Evolutionary conservation across 2,888 invertebrate species (phyloP).

Genomic region (Netelia melanura): DNA sequence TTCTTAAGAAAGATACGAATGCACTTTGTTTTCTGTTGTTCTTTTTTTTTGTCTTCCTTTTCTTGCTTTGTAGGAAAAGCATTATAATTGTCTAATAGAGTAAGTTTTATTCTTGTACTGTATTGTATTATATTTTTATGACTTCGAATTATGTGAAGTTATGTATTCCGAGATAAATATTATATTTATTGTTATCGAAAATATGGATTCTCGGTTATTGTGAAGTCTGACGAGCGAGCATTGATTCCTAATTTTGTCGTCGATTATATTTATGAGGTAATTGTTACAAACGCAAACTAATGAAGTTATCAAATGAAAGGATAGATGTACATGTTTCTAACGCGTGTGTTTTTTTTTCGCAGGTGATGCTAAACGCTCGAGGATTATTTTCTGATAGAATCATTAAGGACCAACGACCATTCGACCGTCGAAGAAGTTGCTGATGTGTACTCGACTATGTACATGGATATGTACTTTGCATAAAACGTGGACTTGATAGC

Average conservation of each 20-base stretch:
- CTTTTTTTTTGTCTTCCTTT: conserved; percentile 43
- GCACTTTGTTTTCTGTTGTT: conserved; percentile 21
- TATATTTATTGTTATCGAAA: conserved; percentile 71
- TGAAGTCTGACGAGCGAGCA: too few species aligned
- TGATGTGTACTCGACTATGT: too few species aligned
- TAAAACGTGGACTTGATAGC: too few species aligned
- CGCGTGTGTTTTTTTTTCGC: too few species aligned
- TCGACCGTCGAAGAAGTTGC: too few species aligned
- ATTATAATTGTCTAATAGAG: conserved; percentile 47
- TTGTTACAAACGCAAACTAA: not conserved
- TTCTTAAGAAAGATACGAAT: conserved; percentile 42
- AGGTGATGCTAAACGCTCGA: too few species aligned
- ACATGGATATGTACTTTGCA: too few species aligned
- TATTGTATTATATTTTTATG: conserved; percentile 70
- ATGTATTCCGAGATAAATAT: conserved; percentile 70
- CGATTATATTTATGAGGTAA: not conserved
- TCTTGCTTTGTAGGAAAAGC: conserved; percentile 52
- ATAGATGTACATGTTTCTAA: too few species aligned
- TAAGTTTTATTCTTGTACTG: conserved; percentile 62
- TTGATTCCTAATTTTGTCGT: not conserved
- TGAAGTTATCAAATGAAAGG: not conserved
- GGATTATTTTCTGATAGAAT: too few species aligned
- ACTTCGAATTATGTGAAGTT: conserved; percentile 64
- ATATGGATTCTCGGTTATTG: not conserved
- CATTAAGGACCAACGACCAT: too few species aligned